These are phyloP conservation scores for Anguilla anguilla DNA, from an alignment of 2,797 vertebrate species.

Conservation along the genomic window DNA sequence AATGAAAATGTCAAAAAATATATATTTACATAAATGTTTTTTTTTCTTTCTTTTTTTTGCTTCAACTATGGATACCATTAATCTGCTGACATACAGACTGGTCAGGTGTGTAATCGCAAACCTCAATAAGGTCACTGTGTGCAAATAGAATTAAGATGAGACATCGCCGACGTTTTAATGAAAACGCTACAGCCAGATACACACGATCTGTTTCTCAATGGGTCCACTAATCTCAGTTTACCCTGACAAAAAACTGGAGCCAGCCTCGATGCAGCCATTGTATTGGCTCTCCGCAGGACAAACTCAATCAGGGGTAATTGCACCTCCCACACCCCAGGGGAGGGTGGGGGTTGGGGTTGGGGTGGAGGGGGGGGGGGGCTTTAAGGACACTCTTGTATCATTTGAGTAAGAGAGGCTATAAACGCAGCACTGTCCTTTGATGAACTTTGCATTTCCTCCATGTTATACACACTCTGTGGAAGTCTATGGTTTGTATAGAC, in stretches of 20 bases:
- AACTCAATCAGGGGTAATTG: neutral
- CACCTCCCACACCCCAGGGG: neutral
- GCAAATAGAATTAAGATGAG: slow-evolving; percentile 6
- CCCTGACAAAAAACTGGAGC: slow-evolving; percentile 11
- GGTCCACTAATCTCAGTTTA: slow-evolving; percentile 20
- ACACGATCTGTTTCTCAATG: neutral
- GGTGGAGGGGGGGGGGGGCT: no score
- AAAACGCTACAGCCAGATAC: slow-evolving; percentile 6
- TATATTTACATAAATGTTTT: neutral
- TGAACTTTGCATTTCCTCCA: neutral
- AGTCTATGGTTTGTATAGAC: neutral
- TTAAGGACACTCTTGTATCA: neutral
- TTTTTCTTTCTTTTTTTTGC: neutral
- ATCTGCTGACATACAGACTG: neutral
- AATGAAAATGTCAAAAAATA: neutral
- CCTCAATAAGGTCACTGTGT: neutral
- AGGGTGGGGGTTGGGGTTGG: neutral
- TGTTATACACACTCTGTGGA: neutral
- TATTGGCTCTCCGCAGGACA: neutral
- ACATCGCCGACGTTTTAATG: neutral
- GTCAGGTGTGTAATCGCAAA: slow-evolving; percentile 28
- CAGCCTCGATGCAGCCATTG: neutral
- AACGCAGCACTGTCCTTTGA: neutral
- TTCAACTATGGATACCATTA: neutral
- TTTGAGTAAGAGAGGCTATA: neutral